phyloP scores from a whole-genome alignment of 2,888 invertebrate species.

The Stenodera caucasica region DNA sequence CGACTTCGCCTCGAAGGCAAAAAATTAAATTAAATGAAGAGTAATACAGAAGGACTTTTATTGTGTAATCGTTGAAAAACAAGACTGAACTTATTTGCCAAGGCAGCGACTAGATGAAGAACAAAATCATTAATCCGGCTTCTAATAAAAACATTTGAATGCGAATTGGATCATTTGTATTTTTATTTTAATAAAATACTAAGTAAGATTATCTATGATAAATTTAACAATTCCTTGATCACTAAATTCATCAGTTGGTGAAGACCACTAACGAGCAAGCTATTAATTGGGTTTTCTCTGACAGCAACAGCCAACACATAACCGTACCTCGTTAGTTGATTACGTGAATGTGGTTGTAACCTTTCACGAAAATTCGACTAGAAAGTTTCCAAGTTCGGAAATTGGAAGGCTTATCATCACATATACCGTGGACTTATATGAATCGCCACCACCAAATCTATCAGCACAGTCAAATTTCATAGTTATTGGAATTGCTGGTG shows the following conservation, averaged over 20 bases:
- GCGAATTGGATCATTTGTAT: too few species aligned
- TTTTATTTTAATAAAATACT: too few species aligned
- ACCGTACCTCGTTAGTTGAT: conserved; percentile 39
- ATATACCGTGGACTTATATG: conserved; percentile 22
- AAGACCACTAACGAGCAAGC: conserved; percentile 40
- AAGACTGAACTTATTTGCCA: neutral
- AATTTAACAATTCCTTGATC: conserved; percentile 36
- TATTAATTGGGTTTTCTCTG: conserved; percentile 39
- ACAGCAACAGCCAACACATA: conserved; percentile 22
- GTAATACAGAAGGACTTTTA: neutral
- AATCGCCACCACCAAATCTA: neutral
- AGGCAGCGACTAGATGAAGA: neutral
- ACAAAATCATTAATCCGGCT: too few species aligned
- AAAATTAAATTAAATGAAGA: conserved; percentile 4
- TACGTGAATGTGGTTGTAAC: conserved; percentile 31
- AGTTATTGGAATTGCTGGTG: neutral
- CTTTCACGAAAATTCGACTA: conserved; percentile 28
- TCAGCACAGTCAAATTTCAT: neutral
- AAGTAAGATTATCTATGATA: conserved; percentile 24
- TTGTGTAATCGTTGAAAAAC: neutral
- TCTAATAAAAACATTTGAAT: too few species aligned
- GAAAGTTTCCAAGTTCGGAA: conserved; percentile 33
- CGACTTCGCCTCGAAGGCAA: neutral
- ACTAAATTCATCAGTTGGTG: conserved; percentile 40
- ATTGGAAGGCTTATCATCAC: conserved; percentile 34